Percentiles rank a stretch among this genome's conserved stretches.
phyloP scores from a whole-genome alignment of 2,888 invertebrate species.

The Polydrusus tereticollis region DNA sequence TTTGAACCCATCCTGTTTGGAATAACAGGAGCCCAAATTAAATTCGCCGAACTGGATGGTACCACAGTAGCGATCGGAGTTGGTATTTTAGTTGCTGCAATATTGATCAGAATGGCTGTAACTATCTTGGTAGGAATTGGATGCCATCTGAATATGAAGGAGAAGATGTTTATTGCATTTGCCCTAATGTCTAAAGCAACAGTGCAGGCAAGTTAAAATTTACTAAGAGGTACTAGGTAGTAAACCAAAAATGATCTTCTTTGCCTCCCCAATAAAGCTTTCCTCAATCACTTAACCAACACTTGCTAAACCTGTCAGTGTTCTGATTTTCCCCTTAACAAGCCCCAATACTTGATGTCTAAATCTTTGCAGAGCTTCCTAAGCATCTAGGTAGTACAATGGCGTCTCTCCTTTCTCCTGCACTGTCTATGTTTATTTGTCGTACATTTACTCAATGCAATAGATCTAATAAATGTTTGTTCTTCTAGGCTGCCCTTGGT shows the following conservation, averaged over 20 bases:
- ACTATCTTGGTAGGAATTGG: conserved; percentile 81
- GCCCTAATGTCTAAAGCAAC: conserved; percentile 98
- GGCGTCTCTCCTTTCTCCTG: too few species aligned
- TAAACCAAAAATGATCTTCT: too few species aligned
- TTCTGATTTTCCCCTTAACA: too few species aligned
- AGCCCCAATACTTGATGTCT: too few species aligned
- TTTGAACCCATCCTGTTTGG: conserved; percentile 96
- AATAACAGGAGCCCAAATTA: conserved; percentile 92
- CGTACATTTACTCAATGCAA: background rate
- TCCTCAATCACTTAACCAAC: too few species aligned
- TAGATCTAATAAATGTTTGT: conserved; percentile 9
- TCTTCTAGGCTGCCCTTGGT: conserved; percentile 81
- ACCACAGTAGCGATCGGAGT: conserved; percentile 78
- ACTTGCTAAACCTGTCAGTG: too few species aligned
- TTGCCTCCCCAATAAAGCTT: too few species aligned
- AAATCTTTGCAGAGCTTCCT: too few species aligned
- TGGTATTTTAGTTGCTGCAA: conserved; percentile 76
- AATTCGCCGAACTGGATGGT: conserved; percentile 79
- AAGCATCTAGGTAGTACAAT: too few species aligned
- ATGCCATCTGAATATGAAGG: conserved; percentile 86
- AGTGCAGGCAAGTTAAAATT: conserved; percentile 78
- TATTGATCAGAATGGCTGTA: conserved; percentile 75
- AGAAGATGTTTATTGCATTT: conserved; percentile 91
- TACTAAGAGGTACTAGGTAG: too few species aligned
- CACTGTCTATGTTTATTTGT: too few species aligned